Evolutionary conservation across 37 sponge, comb jelly and placozoan genomes (phyloP).

Genomic region (Crambe crambe): DNA sequence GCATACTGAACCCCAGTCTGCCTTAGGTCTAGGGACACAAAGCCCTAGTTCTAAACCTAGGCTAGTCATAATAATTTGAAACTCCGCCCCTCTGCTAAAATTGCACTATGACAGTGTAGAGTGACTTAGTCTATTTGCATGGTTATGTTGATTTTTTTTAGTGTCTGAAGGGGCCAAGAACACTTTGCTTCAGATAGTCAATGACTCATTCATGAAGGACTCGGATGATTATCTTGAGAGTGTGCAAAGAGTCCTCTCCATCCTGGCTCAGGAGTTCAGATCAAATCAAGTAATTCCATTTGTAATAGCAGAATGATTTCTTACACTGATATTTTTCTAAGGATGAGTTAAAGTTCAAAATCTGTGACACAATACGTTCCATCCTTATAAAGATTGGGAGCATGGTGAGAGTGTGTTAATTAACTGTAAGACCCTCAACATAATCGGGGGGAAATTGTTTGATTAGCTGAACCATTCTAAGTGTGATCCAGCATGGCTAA

Average conservation of each 20-base stretch:
- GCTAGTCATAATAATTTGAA: too few species aligned
- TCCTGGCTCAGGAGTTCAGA: slow-evolving; percentile 39
- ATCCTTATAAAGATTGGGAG: not conserved
- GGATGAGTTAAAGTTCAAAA: slow-evolving; percentile 63
- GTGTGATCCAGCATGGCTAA: slow-evolving; percentile 43
- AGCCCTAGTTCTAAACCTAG: too few species aligned
- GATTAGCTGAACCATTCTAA: not conserved
- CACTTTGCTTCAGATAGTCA: slow-evolving; percentile 1
- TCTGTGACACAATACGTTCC: slow-evolving; percentile 22
- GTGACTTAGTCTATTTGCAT: not conserved
- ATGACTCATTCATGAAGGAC: not conserved
- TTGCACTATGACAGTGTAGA: too few species aligned
- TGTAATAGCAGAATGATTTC: not conserved
- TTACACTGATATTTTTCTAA: not conserved
- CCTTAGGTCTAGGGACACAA: too few species aligned
- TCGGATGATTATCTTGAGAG: not conserved
- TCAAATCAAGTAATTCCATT: slow-evolving; percentile 24
- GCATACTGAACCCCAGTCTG: too few species aligned
- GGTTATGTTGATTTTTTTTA: not conserved
- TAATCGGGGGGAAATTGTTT: not conserved
- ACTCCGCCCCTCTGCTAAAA: too few species aligned
- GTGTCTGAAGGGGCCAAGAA: slow-evolving; percentile 16
- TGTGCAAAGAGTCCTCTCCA: not conserved
- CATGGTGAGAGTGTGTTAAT: slow-evolving; percentile 6
- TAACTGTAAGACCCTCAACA: too few species aligned